Conservation (phyloP, 2,797 vertebrate genomes). For the Craterocephalus amniculus region DNA sequence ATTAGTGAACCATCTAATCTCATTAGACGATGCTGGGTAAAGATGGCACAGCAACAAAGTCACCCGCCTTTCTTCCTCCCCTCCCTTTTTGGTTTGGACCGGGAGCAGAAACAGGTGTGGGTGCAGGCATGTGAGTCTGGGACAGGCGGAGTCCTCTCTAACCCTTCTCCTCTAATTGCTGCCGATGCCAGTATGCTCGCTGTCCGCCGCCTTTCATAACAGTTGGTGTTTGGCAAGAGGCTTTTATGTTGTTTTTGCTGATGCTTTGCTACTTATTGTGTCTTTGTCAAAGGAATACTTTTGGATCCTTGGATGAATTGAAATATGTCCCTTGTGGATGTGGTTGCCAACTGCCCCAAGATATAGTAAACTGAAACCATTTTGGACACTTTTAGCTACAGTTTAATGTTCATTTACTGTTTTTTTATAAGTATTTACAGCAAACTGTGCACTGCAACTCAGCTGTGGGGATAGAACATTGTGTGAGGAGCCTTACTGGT, state of each 20-base stretch:
- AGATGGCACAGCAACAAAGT: constrained; percentile 73
- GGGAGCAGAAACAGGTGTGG: constrained; percentile 76
- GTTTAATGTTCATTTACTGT: constrained; percentile 61
- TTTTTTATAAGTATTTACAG: constrained; percentile 57
- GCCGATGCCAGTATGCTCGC: constrained; percentile 66
- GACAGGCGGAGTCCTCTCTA: constrained; percentile 66
- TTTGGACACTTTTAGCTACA: constrained; percentile 62
- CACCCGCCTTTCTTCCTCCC: constrained; percentile 40
- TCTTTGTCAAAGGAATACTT: constrained; percentile 67
- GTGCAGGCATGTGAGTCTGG: constrained; percentile 61
- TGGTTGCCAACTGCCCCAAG: constrained; percentile 59
- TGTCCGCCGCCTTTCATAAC: constrained; percentile 70
- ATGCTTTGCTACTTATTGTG: constrained; percentile 64
- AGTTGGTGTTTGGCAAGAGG: constrained; percentile 73
- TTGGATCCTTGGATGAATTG: constrained; percentile 51
- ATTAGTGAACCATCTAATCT: constrained; percentile 82
- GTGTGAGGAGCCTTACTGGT: constrained; percentile 36
- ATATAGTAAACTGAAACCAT: constrained; percentile 21
- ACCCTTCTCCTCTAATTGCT: constrained; percentile 75
- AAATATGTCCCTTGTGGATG: constrained; percentile 39
- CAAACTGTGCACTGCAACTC: constrained; percentile 52
- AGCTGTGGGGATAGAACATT: constrained; percentile 57
- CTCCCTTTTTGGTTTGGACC: constrained; percentile 49
- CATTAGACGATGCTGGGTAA: constrained; percentile 76
- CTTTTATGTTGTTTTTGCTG: constrained; percentile 72